A percentile compares a stretch with the other conserved stretches of the same genome.
Conservation (phyloP, 1,140 invertebrate species). For the Cydia strobilella region DNA sequence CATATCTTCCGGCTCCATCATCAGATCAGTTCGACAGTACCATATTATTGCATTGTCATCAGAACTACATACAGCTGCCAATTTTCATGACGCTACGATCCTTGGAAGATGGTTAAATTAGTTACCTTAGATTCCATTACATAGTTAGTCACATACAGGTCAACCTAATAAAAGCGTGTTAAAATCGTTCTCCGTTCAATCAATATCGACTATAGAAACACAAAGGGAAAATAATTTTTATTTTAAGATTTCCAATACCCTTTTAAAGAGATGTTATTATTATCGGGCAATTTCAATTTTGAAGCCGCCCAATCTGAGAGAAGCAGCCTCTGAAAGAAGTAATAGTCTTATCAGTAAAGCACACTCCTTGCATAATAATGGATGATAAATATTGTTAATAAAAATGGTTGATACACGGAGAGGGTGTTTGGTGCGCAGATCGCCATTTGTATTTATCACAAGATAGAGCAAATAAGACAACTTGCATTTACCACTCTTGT, state of each 20-base stretch:
- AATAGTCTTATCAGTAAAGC: slow-evolving; percentile 41
- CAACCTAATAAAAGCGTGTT: too few relatives aligned
- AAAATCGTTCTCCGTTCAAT: not conserved
- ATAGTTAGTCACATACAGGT: too few relatives aligned
- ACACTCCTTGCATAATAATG: slow-evolving; percentile 47
- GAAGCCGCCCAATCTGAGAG: slow-evolving; percentile 3
- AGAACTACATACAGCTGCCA: too few relatives aligned
- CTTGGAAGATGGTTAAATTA: too few relatives aligned
- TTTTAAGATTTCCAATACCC: slow-evolving; percentile 17
- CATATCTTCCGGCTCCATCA: too few relatives aligned
- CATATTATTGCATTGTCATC: too few relatives aligned
- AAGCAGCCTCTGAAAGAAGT: slow-evolving; percentile 12
- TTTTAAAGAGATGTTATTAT: slow-evolving; percentile 30
- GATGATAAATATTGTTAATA: slow-evolving; percentile 47
- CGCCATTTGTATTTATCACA: not conserved
- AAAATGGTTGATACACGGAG: slow-evolving; percentile 40
- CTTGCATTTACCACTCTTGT: not conserved
- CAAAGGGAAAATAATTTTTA: slow-evolving; percentile 2
- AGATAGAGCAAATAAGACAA: slow-evolving; percentile 3
- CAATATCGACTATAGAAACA: not conserved
- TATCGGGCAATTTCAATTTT: slow-evolving; percentile 25
- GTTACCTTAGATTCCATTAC: too few relatives aligned
- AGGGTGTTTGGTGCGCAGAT: slow-evolving; percentile 1
- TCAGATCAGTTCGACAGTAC: too few relatives aligned
- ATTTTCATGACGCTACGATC: too few relatives aligned